These are phyloP conservation scores for Lasioglossum lativentre DNA, from an alignment of 2,888 invertebrate species.

Conservation along the genomic window DNA sequence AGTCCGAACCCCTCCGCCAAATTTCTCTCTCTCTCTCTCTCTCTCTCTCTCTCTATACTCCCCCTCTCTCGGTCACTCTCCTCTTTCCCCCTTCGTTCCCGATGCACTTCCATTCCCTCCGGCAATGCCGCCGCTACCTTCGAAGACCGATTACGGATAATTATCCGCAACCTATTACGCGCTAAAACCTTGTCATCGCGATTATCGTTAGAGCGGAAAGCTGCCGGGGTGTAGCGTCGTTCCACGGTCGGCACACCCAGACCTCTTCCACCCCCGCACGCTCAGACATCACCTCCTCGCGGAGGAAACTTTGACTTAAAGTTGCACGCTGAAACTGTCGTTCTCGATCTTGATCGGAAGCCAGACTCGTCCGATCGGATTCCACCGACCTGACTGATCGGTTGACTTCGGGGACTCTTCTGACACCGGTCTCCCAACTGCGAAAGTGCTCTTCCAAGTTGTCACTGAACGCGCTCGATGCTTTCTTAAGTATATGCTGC, in stretches of 20 bases:
- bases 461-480: not conserved
- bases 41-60: not conserved
- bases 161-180: conserved; percentile 73
- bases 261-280: not conserved
- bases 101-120: conserved; percentile 8
- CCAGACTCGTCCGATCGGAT: not conserved
- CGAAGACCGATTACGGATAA: conserved; percentile 71
- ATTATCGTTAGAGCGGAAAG: conserved; percentile 70
- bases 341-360: not conserved
- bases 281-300: conserved; percentile 19
- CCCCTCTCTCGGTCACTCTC: not conserved
- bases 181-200: conserved; percentile 72
- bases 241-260: conserved; percentile 12
- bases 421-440: not conserved
- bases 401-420: not conserved
- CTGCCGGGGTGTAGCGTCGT: conserved; percentile 37
- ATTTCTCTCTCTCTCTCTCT: conserved; percentile 3
- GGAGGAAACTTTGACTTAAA: conserved; percentile 25
- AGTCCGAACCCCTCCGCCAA: conserved; percentile 26
- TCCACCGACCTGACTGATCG: conserved; percentile 20
- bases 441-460: not conserved
- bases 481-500: not conserved
- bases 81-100: conserved; percentile 11
- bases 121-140: conserved; percentile 28
- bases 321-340: conserved; percentile 20